Conservation (phyloP, 2,113 vertebrate species). For the Petrocephalus zakoni region DNA sequence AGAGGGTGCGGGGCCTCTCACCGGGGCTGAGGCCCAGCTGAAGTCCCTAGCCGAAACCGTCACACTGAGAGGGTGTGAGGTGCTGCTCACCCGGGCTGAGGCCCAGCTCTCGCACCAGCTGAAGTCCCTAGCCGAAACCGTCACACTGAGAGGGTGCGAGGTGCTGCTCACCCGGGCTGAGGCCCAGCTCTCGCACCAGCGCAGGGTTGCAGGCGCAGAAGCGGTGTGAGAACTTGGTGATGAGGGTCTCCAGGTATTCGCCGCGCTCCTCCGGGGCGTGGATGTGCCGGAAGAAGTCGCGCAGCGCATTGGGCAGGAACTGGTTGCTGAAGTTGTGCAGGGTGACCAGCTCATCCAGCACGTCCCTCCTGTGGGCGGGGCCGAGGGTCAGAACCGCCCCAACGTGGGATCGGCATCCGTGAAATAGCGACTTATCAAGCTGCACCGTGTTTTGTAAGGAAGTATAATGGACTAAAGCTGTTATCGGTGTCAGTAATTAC, state of each 20-base stretch:
- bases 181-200: conserved; percentile 84
- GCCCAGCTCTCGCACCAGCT: conserved; percentile 84
- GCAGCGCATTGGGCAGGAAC: conserved; percentile 94
- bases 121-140: background rate
- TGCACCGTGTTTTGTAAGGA: background rate
- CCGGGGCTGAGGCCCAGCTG: too few species aligned
- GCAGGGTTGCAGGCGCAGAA: conserved; percentile 93
- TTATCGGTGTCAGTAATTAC: background rate
- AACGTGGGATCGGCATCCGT: background rate
- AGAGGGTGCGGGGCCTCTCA: too few species aligned
- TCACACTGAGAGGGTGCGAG: background rate
- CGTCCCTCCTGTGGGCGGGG: conserved; percentile 74
- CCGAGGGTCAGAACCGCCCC: background rate
- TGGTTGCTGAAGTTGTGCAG: conserved; percentile 99
- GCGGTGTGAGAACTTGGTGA: conserved; percentile 96
- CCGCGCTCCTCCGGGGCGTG: conserved; percentile 95
- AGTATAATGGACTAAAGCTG: background rate
- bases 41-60: too few species aligned
- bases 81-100: too few species aligned
- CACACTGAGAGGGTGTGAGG: too few species aligned
- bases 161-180: conserved; percentile 85
- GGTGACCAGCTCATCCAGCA: conserved; percentile 93
- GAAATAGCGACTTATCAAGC: background rate
- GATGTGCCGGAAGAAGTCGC: conserved; percentile 96
- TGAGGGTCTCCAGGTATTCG: conserved; percentile 97